Base-by-base conservation (phyloP, 2,888 invertebrate species). In the Kuschelorhynchus macadamiae region DNA sequence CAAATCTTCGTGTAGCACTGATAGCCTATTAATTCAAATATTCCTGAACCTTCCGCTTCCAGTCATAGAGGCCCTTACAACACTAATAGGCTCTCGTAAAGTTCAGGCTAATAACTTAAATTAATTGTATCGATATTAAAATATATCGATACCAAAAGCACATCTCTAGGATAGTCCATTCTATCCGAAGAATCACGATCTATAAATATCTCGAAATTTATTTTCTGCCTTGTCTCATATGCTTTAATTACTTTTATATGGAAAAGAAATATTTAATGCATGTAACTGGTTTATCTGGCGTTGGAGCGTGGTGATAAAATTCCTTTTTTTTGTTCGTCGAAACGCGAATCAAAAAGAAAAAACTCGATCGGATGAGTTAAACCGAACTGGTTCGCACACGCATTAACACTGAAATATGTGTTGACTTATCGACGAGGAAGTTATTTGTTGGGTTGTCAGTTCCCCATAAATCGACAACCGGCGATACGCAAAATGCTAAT, bases 221-320 rank as follows among this genome's bases (percentile, higher is more conserved):
- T 60, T 60, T 32, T 20, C 50, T 50, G 49, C 39, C 60, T 25
- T 33, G 59, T 60, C 60, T 50, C 42, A 60, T 60, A 60, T 60
- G 50, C 60, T 60, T 60, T 60, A 50, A 60, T 60, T 60, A 50
- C 60, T 60, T 60, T 49, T 60, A 50, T 60, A 50, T 60, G 47
- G 46, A 47, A 60, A 46, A 39, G 41, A 49, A 60, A 60, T 60
- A 60, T 60, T 60, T 60, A 60, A 39, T 41, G 33, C 60, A 21
- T 49, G 49, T 60, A 49, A 60, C 60, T 60, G 59, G 59, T 47
- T 59, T 47, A 47, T 16, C 47, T 59, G 17, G 33, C 16, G 59
- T 59, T 49, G 36, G 4, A 36, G n/a, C 36, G n/a, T 9, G 36
- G 36, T 36, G 36, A 36, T 36, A 36, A 36, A 36, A 36, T 36